phyloP scores from a whole-genome alignment of 2,797 vertebrate species.

The Masticophis lateralis region DNA sequence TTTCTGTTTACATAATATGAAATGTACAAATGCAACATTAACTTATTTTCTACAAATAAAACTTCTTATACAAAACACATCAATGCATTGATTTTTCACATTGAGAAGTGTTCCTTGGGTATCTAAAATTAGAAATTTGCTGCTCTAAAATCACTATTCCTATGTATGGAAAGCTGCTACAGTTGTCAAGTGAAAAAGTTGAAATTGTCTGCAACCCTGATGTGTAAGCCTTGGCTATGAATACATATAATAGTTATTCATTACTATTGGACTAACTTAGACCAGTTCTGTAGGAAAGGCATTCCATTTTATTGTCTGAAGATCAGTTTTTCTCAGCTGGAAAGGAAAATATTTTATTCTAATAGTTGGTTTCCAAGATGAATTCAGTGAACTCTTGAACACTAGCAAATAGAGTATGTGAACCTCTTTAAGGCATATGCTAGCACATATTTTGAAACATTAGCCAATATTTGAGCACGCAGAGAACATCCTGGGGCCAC shows the following conservation, averaged over 20 bases:
- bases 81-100: background rate
- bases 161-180: background rate
- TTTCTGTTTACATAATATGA: background rate
- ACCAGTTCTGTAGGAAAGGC: background rate
- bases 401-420: background rate
- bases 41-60: background rate
- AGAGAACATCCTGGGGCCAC: background rate
- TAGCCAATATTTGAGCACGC: background rate
- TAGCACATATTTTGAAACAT: background rate
- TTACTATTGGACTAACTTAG: background rate
- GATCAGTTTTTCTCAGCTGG: background rate
- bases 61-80: background rate
- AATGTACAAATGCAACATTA: background rate
- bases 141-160: background rate
- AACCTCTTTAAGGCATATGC: background rate
- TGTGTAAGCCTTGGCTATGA: background rate
- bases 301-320: background rate
- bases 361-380: background rate
- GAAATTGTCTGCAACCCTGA: background rate
- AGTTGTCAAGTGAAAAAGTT: too few species aligned
- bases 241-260: background rate
- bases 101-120: background rate
- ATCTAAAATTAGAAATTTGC: background rate
- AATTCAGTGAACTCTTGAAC: background rate
- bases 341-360: background rate